These are phyloP conservation scores for Automeris io DNA, from an alignment of 2,888 invertebrate species.

Conservation along the genomic window DNA sequence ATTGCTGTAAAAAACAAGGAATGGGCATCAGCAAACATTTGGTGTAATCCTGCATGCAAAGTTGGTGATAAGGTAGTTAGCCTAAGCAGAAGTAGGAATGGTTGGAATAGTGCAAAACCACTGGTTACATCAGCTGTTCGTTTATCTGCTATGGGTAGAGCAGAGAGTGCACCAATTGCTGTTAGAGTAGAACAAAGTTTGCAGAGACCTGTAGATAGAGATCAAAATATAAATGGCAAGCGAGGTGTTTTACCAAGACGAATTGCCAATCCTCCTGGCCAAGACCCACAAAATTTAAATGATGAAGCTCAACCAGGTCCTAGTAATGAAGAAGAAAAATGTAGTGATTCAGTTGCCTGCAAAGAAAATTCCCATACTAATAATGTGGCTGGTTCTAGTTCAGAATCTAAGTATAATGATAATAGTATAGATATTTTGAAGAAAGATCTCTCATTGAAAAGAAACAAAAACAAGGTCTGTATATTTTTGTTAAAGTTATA, in stretches of 20 bases:
- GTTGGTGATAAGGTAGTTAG: conserved; percentile 87
- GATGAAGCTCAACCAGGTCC: conserved; percentile 65
- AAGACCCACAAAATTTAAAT: conserved; percentile 30
- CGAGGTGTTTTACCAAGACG: conserved; percentile 76
- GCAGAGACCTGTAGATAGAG: conserved; percentile 76
- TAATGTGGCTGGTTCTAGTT: conserved; percentile 31
- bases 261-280: conserved; percentile 32
- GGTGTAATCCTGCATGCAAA: conserved; percentile 95
- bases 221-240: conserved; percentile 85
- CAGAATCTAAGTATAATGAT: conserved; percentile 32
- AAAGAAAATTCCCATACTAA: conserved; percentile 36
- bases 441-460: conserved; percentile 50
- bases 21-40: conserved; percentile 90
- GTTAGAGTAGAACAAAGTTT: conserved; percentile 68
- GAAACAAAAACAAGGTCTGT: conserved; percentile 56
- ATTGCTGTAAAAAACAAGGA: conserved; percentile 86
- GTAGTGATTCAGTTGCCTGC: conserved; percentile 19
- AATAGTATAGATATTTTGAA: conserved; percentile 42
- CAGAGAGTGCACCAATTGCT: conserved; percentile 64
- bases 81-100: conserved; percentile 79
- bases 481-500: neutral
- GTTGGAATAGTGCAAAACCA: conserved; percentile 69
- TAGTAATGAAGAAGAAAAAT: conserved; percentile 45
- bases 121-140: conserved; percentile 76
- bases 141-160: conserved; percentile 53